Conservation (phyloP, 2,888 invertebrate genomes). For the Blastobasis adustella region DNA sequence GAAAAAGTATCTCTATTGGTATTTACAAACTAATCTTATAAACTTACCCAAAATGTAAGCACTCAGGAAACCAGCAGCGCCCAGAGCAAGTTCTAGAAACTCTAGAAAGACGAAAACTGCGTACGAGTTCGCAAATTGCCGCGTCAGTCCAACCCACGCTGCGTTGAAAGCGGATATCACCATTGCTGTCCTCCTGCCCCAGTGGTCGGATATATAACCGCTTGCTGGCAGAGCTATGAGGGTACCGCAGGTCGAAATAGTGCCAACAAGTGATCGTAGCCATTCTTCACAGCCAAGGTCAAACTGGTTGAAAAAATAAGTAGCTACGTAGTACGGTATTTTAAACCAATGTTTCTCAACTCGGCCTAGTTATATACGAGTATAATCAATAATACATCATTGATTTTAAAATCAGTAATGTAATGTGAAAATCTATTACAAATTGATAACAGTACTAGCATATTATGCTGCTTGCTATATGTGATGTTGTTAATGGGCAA, state of each 20-base stretch:
- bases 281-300: constrained; percentile 78
- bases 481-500: too few species aligned
- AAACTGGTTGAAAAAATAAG: constrained; percentile 29
- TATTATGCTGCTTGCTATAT: too few species aligned
- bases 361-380: too few species aligned
- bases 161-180: constrained; percentile 72
- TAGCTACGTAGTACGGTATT: background rate
- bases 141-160: constrained; percentile 76
- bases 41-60: constrained; percentile 78
- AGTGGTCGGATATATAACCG: constrained; percentile 83
- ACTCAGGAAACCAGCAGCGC: constrained; percentile 79
- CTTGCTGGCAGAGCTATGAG: constrained; percentile 79
- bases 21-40: constrained; percentile 21
- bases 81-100: constrained; percentile 78
- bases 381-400: too few species aligned
- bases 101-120: constrained; percentile 78
- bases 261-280: constrained; percentile 82
- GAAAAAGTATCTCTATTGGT: too few species aligned
- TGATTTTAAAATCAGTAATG: too few species aligned
- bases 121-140: constrained; percentile 76
- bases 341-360: too few species aligned
- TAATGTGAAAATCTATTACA: too few species aligned
- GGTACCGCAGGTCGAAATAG: constrained; percentile 79
- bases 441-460: too few species aligned
- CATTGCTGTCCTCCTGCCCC: constrained; percentile 76